A percentile compares a stretch with the other conserved stretches of the same genome.
Conservation (phyloP, 2,888 invertebrate genomes). For the Euzetes globulus region DNA sequence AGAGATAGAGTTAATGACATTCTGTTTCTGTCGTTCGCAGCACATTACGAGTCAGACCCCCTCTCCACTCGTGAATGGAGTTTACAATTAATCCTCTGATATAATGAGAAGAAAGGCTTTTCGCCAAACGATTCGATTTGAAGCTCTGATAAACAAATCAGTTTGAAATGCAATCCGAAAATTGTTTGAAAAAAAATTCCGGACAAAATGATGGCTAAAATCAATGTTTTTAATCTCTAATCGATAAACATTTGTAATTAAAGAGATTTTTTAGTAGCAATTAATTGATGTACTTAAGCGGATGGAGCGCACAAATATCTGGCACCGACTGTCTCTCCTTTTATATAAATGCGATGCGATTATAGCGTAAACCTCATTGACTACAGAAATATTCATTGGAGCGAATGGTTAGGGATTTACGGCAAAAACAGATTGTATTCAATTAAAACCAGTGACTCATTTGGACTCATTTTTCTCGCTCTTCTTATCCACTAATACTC, state of each 20-base stretch:
- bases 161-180: not conserved
- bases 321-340: not conserved
- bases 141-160: not conserved
- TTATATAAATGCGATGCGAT: not conserved
- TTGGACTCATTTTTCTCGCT: not conserved
- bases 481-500: not conserved
- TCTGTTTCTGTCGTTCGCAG: not conserved
- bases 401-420: not conserved
- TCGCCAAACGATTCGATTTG: not conserved
- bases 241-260: conserved; percentile 7
- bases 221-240: not conserved
- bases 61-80: not conserved
- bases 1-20: not conserved
- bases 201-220: not conserved
- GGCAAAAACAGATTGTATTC: conserved; percentile 5
- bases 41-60: not conserved
- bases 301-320: not conserved
- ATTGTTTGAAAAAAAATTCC: not conserved
- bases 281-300: not conserved
- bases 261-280: not conserved
- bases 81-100: conserved; percentile 3
- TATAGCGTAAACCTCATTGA: not conserved
- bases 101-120: not conserved
- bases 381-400: conserved; percentile 7
- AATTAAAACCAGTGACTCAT: conserved; percentile 17